Conservation (phyloP, 2,888 invertebrate species). For the Sphecodes monilicornis region DNA sequence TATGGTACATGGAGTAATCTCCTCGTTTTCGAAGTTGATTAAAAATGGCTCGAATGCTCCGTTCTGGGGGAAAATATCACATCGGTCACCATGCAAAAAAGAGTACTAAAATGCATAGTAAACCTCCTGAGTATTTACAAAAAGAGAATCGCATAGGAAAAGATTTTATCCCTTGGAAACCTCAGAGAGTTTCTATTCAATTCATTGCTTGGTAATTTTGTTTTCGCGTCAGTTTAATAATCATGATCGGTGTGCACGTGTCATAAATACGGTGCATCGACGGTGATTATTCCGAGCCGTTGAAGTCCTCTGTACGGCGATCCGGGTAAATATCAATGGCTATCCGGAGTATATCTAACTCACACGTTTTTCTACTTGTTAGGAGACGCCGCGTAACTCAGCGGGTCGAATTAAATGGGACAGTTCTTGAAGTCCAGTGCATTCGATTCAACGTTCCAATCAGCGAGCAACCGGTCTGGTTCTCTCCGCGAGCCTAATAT, state of each 20-base stretch:
- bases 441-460: constrained; percentile 58
- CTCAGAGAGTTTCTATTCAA: neutral
- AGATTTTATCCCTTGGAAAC: neutral
- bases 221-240: neutral
- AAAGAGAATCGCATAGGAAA: neutral
- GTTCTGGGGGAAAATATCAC: too few species aligned
- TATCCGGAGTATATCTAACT: constrained; percentile 29
- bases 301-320: neutral
- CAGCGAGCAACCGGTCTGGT: constrained; percentile 47
- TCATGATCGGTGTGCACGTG: neutral
- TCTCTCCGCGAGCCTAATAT: constrained; percentile 41
- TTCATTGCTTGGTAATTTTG: neutral
- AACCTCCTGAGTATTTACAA: neutral
- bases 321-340: neutral
- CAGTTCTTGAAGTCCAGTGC: constrained; percentile 44
- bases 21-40: neutral
- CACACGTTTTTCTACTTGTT: constrained; percentile 17
- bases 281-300: neutral
- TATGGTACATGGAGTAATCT: too few species aligned
- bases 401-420: constrained; percentile 48
- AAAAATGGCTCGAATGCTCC: neutral
- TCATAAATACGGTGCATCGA: neutral
- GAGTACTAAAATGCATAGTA: too few species aligned
- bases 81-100: too few species aligned
- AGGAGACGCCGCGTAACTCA: constrained; percentile 47